Base-by-base conservation (phyloP, 2,888 invertebrate genomes). In the Caenorhabditis sinica region DNA sequence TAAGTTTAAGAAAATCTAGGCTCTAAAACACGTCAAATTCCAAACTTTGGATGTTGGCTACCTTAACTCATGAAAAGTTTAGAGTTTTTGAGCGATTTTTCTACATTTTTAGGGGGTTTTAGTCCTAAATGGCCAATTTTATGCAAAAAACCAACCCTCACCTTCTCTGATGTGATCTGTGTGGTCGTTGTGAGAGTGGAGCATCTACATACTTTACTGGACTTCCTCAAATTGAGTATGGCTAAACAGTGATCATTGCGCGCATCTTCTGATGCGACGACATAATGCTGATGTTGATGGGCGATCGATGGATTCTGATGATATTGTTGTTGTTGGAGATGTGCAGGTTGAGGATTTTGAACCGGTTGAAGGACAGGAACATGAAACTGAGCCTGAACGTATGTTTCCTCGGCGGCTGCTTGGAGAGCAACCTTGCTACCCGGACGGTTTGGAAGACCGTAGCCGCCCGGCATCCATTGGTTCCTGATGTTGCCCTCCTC, bases 401-500 rank as follows among this genome's bases (percentile, higher is more conserved):
- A n/a, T n/a, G 25, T 13, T 36, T 0, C 17, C 0, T n/a, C 25
- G 20, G 63, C 23, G 23, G 36, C 36, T 0, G 49, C 9, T 15
- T 6, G 20, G 9, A 1, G 15, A 15, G 28, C 51, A 5, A n/a
- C 33, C 15, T 49, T 25, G 11, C 30, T 15, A n/a, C 20, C 15
- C 53, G 25, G 53, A 51, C 33, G 66, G 45, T 20, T 3, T 13
- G 25, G 63, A 8, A 30, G 60, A 8, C 33, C 53, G n/a, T 53
- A 51, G 20, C 53, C 66, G 9, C n/a, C 43, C 1, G 77, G 77
- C 69, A 77, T 53, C 56, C 56, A 76, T 17, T 61, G 49, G 9
- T 25, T 68, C 11, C 6, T 15, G 23, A 82, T 76, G 43, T 72
- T 65, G 15, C 75, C 69, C 4, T 36, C 65, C n/a, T 73, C 83